A percentile compares a stretch with the other conserved stretches of the same genome.
Evolutionary conservation across 1,140 invertebrate species (phyloP).

Genomic region (Tetramorium parvispinum): DNA sequence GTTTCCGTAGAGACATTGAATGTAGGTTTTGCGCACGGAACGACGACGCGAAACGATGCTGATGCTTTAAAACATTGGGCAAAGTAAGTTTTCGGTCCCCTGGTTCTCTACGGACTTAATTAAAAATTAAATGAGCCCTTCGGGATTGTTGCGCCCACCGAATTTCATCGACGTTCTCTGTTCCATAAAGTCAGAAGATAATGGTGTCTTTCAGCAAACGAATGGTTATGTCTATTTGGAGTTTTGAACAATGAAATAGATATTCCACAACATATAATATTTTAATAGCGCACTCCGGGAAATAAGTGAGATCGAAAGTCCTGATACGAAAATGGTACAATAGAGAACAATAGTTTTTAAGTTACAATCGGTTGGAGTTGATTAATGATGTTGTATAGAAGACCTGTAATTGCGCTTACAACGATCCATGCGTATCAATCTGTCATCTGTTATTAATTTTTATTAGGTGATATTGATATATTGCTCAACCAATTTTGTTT

Average conservation of each 20-base stretch:
- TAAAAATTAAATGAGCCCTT: conserved; percentile 74
- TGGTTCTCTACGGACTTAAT: conserved; percentile 64
- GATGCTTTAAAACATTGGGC: conserved; percentile 58
- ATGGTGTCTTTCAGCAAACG: conserved; percentile 61
- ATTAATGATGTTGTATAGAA: not conserved
- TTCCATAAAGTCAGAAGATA: conserved; percentile 62
- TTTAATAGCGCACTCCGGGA: not conserved
- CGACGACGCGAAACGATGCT: conserved; percentile 45
- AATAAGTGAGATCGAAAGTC: not conserved
- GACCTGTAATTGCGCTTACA: not conserved
- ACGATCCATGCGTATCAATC: not conserved
- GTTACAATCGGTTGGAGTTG: not conserved
- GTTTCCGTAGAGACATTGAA: conserved; percentile 28
- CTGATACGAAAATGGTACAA: not conserved
- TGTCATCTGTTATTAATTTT: not conserved
- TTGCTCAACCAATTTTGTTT: not conserved
- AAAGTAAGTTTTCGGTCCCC: conserved; percentile 57
- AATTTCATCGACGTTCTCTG: conserved; percentile 66
- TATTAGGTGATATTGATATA: not conserved
- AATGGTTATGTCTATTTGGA: conserved; percentile 62
- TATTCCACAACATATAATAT: not conserved
- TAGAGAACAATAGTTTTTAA: not conserved
- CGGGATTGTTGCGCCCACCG: conserved; percentile 63
- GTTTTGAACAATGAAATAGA: not conserved
- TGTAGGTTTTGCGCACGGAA: conserved; percentile 41